Evolutionary conservation across 1,140 invertebrate species (phyloP).

Genomic region (Zaprionus tsacasi): DNA sequence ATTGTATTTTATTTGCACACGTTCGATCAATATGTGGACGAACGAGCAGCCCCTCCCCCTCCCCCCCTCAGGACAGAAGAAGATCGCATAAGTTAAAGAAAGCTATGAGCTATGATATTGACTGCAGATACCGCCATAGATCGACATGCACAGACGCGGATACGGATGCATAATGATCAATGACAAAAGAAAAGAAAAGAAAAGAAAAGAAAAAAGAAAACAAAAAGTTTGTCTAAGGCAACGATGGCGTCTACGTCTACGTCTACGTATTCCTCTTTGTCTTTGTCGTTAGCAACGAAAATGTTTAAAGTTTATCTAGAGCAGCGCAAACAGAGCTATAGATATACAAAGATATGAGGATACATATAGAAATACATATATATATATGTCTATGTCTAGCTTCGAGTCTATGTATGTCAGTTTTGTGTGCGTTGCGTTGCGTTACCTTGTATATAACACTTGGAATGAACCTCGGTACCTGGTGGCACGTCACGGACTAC

Average conservation of each 20-base stretch:
- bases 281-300: conserved; percentile 30
- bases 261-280: neutral
- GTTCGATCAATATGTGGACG: conserved; percentile 78
- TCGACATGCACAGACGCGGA: conserved; percentile 42
- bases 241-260: neutral
- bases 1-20: conserved; percentile 83
- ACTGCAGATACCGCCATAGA: neutral
- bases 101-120: neutral
- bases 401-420: neutral
- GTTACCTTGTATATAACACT: conserved; percentile 57
- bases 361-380: conserved; percentile 16
- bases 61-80: no score
- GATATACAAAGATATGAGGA: conserved; percentile 35
- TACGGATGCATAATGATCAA: conserved; percentile 68
- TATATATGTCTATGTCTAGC: neutral
- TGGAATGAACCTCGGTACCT: conserved; percentile 57
- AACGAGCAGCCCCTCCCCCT: conserved; percentile 34
- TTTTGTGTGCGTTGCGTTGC: neutral
- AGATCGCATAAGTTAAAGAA: conserved; percentile 50
- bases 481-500: conserved; percentile 45
- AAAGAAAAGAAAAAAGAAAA: neutral
- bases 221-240: conserved; percentile 8
- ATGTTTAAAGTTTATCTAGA: conserved; percentile 60
- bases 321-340: conserved; percentile 31
- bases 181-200: conserved; percentile 43